Conservation (phyloP, 2,888 invertebrate species). For the Metallyticus violacea region DNA sequence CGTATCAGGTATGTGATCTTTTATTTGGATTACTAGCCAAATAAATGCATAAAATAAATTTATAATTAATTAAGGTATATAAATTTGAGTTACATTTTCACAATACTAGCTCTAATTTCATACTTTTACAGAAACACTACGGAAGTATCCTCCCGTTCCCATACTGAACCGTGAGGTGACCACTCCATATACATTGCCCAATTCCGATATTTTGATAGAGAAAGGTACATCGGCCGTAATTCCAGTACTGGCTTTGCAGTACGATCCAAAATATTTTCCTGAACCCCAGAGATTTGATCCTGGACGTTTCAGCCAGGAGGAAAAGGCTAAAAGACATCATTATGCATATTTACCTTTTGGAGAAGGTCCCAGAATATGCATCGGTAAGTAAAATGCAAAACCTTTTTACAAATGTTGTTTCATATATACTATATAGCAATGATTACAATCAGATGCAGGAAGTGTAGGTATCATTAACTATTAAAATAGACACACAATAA, state of each 20-base stretch:
- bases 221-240: slow-evolving; percentile 31
- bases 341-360: slow-evolving; percentile 29
- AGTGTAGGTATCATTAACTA: no score
- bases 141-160: slow-evolving; percentile 37
- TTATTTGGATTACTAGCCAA: no score
- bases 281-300: slow-evolving; percentile 41
- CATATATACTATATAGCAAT: no score
- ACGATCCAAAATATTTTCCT: slow-evolving; percentile 37
- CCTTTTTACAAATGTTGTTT: no score
- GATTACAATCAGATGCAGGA: no score
- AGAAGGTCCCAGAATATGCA: slow-evolving; percentile 21
- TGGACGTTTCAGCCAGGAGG: slow-evolving; percentile 37
- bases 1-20: background rate
- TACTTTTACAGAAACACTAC: slow-evolving; percentile 35
- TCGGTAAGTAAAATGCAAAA: slow-evolving; percentile 35
- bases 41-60: no score
- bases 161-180: slow-evolving; percentile 27
- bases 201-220: slow-evolving; percentile 42
- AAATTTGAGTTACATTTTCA: no score
- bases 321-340: slow-evolving; percentile 33
- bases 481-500: no score
- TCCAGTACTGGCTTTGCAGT: slow-evolving; percentile 37
- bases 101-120: no score
- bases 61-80: no score
- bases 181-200: slow-evolving; percentile 30